phyloP scores from a whole-genome alignment of 2,113 vertebrate genomes.

The Stegostoma tigrinum region DNA sequence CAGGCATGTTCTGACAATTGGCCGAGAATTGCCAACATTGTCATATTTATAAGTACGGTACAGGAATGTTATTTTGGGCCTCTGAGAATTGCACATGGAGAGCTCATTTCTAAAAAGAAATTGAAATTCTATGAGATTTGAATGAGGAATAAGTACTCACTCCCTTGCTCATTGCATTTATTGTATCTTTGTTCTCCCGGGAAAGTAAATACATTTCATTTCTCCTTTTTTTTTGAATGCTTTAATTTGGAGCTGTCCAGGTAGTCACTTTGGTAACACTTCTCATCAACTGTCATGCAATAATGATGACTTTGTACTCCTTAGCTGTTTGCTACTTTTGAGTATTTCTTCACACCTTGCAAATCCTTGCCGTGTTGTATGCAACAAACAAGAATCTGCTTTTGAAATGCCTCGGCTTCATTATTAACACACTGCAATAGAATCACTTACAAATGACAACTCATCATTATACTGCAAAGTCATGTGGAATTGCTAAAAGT shows the following conservation, averaged over 20 bases:
- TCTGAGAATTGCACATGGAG: slow-evolving; percentile 31
- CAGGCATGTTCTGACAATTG: background rate
- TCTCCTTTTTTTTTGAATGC: slow-evolving; percentile 24
- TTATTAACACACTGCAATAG: background rate
- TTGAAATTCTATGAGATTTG: slow-evolving; percentile 36
- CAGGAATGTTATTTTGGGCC: background rate
- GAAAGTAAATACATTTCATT: slow-evolving; percentile 21
- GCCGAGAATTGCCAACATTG: slow-evolving; percentile 21
- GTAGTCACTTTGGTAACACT: background rate
- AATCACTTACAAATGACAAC: background rate
- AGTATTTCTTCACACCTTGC: background rate
- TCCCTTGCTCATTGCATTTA: slow-evolving; percentile 32
- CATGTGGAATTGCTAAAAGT: background rate
- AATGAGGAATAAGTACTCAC: slow-evolving; percentile 28
- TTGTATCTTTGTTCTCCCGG: slow-evolving; percentile 10
- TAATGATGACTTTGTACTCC: slow-evolving; percentile 19
- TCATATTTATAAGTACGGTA: slow-evolving; percentile 6
- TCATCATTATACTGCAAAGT: background rate
- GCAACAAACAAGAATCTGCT: background rate
- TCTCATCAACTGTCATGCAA: slow-evolving; percentile 2
- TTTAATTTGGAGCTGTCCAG: slow-evolving; percentile 31
- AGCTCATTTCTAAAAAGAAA: slow-evolving; percentile 30
- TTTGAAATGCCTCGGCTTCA: background rate
- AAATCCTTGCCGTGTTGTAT: background rate
- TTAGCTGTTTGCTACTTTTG: background rate